Conservation (phyloP, 2,113 vertebrate species). For the Colaptes auratus region DNA sequence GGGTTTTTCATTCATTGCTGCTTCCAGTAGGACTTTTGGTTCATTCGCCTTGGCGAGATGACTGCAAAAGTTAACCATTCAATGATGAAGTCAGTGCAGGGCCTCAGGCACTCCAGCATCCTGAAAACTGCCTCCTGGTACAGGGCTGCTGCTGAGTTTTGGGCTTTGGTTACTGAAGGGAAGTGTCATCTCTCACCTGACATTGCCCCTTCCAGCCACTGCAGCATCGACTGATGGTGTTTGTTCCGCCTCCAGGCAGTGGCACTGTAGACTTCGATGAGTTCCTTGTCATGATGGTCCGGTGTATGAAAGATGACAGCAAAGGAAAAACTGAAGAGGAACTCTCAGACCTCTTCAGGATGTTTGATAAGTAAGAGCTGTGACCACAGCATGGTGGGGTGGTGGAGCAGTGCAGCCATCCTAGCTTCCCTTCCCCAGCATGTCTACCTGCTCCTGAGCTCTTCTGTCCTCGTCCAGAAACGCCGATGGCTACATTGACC, state of each 20-base stretch:
- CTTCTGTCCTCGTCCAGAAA: slow-evolving; percentile 79
- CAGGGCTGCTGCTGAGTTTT: neutral
- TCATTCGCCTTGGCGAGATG: neutral
- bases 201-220: rapidly evolving
- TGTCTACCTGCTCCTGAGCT: neutral
- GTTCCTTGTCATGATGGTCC: slow-evolving; percentile 99
- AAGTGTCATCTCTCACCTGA: neutral
- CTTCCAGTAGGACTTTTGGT: neutral
- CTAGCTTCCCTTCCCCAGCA: rapidly evolving
- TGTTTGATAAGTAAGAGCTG: slow-evolving; percentile 95
- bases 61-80: neutral
- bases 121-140: neutral
- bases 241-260: slow-evolving; percentile 78
- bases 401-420: neutral
- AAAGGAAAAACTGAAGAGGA: slow-evolving; percentile 98
- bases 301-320: slow-evolving; percentile 99
- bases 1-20: neutral
- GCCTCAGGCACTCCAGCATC: neutral
- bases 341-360: slow-evolving; percentile 96
- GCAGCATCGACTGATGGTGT: neutral
- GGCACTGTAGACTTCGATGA: slow-evolving; percentile 98
- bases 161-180: neutral
- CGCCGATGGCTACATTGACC: slow-evolving; percentile 95
- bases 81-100: neutral
- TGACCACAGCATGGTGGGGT: rapidly evolving